phyloP scores from a whole-genome alignment of 2,888 invertebrate species.

The Phyllotreta striolata region DNA sequence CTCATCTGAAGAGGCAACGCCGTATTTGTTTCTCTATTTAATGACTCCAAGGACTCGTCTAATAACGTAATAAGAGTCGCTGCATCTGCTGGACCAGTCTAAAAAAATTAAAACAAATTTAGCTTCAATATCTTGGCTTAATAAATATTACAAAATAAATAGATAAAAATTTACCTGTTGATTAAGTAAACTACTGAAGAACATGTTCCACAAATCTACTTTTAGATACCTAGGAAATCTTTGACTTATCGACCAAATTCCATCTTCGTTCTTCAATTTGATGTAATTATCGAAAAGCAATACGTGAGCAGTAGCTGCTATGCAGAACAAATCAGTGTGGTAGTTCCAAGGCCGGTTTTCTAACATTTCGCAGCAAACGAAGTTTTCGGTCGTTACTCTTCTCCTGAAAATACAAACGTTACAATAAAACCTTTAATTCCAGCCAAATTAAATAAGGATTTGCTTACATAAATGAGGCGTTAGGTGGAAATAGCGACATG shows the following conservation, averaged over 20 bases:
- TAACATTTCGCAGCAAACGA: conserved; percentile 90
- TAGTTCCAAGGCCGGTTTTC: conserved; percentile 92
- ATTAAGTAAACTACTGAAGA: conserved; percentile 84
- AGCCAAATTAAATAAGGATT: not conserved
- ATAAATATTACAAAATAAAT: not conserved
- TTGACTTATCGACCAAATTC: conserved; percentile 56
- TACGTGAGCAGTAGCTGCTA: conserved; percentile 88
- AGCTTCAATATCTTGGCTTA: not conserved
- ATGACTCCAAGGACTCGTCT: conserved; percentile 48
- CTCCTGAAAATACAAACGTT: conserved; percentile 11
- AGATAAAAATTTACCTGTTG: conserved; percentile 48
- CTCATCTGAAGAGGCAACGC: conserved; percentile 50
- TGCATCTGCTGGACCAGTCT: conserved; percentile 54
- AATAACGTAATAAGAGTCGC: conserved; percentile 49
- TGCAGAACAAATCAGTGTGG: conserved; percentile 90
- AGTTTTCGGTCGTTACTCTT: conserved; percentile 76
- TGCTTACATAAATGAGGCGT: conserved; percentile 64
- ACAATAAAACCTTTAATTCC: not conserved
- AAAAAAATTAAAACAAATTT: not conserved
- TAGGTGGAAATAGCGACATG: conserved; percentile 82
- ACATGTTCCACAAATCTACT: conserved; percentile 77
- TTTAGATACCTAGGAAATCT: conserved; percentile 64
- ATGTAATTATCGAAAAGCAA: conserved; percentile 90
- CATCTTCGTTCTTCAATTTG: conserved; percentile 64
- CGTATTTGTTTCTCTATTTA: conserved; percentile 45